Evolutionary conservation across 2,113 vertebrate species (phyloP), one percentile per base, ranked within the genome.

Genomic region (Cariama cristata): DNA sequence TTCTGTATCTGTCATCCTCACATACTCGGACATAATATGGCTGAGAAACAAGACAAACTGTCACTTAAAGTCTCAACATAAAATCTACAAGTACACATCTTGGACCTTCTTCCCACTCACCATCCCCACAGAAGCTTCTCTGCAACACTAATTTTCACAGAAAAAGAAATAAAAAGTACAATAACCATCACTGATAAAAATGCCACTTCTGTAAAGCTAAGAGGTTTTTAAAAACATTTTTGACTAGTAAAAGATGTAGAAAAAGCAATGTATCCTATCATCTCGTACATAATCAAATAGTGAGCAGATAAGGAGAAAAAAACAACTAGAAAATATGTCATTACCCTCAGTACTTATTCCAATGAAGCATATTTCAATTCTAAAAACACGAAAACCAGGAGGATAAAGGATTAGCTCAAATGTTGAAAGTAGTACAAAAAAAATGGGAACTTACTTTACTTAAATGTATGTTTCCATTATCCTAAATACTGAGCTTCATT

Each of bases 1-100:
- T 55, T 99, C 99, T 2, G 96, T 98, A 86, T 99, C 99, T 0
- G 99, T 99, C 99, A 99, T 99, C 44, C 98, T 98, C 40, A 98
- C 98, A 12, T 98, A 98, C 15, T 99, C 99, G n/a, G 99, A 99
- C 67, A 98, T 98, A 95, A 98, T 92, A 50, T 99, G 99, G 97
- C 99, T 99, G 89, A 45, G 91, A 87, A 90, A 84, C 14, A 87
- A 66, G 20, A 85, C 23, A 90, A 62, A 69, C 5, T 38, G 47
- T 93, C 69, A 92, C 28, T 86, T 59, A n/a, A 85, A 86, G 33
- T 20, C 24, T 23, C 33, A 42, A 63, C 26, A 63, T 12, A 86
- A 79, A 81, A 95, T 40, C 45, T 32, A 12, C n/a, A 66, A 93
- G 33, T 13, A 47, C 19, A 76, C 13, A 35, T 40, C 27, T 89